Conservation (phyloP, 2,113 vertebrate species). For the Accipiter cooperii region DNA sequence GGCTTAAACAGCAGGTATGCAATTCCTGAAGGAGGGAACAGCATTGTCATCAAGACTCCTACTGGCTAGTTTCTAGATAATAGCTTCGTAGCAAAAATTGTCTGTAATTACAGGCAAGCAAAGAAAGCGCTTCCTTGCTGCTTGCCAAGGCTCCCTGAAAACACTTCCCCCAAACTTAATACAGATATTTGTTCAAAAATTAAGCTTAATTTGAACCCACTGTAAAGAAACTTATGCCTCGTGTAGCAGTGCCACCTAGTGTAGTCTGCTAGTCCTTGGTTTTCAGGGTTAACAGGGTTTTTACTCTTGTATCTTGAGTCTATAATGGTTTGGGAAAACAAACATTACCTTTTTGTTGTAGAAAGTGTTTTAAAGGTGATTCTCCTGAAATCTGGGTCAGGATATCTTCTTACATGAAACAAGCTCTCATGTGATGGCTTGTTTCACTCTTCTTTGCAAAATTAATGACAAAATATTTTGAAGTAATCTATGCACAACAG, state of each 20-base stretch:
- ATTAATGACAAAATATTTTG: not conserved
- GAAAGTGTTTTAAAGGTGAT: not conserved
- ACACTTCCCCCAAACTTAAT: not conserved
- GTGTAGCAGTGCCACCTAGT: constrained; percentile 56
- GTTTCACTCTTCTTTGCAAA: not conserved
- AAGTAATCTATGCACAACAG: not conserved
- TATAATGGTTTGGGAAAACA: not conserved
- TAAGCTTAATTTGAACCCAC: not conserved
- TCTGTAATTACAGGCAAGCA: not conserved
- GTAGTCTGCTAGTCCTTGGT: not conserved
- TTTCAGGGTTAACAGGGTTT: not conserved
- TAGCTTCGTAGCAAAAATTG: not conserved
- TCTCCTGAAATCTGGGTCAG: not conserved
- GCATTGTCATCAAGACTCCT: not conserved
- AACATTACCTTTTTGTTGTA: not conserved
- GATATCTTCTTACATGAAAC: not conserved
- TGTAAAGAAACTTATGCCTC: not conserved
- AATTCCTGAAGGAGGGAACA: not conserved
- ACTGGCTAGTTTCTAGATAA: not conserved
- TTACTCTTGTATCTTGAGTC: not conserved
- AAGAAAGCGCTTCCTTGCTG: not conserved
- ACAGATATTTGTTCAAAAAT: not conserved
- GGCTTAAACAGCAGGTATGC: not conserved
- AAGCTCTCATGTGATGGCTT: not conserved
- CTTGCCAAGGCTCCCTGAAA: not conserved